Base-by-base conservation (phyloP, 2,888 invertebrate species). In the Latheticus oryzae region DNA sequence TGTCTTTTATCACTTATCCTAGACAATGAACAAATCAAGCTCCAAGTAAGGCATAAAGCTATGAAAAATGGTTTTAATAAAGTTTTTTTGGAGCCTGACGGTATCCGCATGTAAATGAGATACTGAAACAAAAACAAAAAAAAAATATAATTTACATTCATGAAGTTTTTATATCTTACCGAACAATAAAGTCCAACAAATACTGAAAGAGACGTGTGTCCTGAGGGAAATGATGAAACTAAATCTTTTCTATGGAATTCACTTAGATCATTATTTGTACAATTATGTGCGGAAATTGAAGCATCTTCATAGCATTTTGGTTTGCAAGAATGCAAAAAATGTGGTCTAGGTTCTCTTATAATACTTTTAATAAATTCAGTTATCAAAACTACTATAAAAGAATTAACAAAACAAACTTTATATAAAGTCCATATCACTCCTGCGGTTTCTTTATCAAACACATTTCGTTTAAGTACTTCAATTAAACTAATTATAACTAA, bases 181-280 rank as follows among this genome's bases (percentile, higher is more conserved):
- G 83, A 70, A 81, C 67, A 84, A 71, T 86, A 90, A 17, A 87
- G 73, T 4, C 87, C 84, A 33, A 84, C 82, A 74, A 85, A 89
- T 19, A 86, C 78, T 0, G 88, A 84, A 1, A 88, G 76, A 0
- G 89, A 84, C 1, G 90, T 82, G 74, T 91, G 91, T 3, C 88
- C 90, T 0, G 90, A 90, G 0, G 90, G 90, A 71, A 90, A 86
- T 70, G 83, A 90, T 81, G 79, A 87, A 71, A 80, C 85, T 74
- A 65, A 83, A 75, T 90, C 90, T 42, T 82, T 82, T 47, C 87
- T 78, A 35, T 82, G 78, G 70, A 84, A 85, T 12, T 76, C 68
- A n/a, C 83, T 80, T 68, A 81, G 80, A 26, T 78, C 80, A 23
- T 12, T 2, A 12, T 86, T 87, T 0, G 85, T 87, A 74, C 90